phyloP scores from a whole-genome alignment of 2,888 invertebrate genomes.

The Sarcophaga variegata region DNA sequence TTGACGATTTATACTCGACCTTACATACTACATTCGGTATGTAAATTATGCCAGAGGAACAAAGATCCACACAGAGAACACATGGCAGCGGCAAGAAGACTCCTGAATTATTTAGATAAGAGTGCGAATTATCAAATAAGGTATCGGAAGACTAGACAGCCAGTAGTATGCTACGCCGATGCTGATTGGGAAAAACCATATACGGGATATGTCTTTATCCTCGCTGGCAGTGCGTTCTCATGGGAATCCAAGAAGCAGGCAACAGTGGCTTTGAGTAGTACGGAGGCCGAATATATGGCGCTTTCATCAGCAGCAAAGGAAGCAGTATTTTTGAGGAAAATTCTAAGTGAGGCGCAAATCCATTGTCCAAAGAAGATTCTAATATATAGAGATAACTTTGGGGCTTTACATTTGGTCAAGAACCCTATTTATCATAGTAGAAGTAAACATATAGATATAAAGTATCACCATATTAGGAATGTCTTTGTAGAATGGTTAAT shows the following conservation, averaged over 20 bases:
- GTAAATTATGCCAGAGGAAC: slow-evolving; percentile 70
- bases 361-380: not conserved
- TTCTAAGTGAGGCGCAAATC: slow-evolving; percentile 2
- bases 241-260: slow-evolving; percentile 66
- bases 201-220: slow-evolving; percentile 59
- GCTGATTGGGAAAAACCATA: slow-evolving; percentile 71
- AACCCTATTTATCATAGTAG: slow-evolving; percentile 40
- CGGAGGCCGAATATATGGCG: slow-evolving; percentile 31
- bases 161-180: slow-evolving; percentile 65
- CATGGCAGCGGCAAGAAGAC: slow-evolving; percentile 65
- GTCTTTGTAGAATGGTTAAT: slow-evolving; percentile 45
- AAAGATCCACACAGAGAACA: slow-evolving; percentile 70
- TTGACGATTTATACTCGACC: slow-evolving; percentile 66
- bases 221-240: slow-evolving; percentile 60
- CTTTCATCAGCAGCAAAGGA: slow-evolving; percentile 23
- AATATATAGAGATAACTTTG: slow-evolving; percentile 20
- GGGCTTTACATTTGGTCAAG: slow-evolving; percentile 52
- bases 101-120: slow-evolving; percentile 69
- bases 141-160: slow-evolving; percentile 60
- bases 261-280: slow-evolving; percentile 58
- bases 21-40: slow-evolving; percentile 69
- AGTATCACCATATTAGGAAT: slow-evolving; percentile 50
- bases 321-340: slow-evolving; percentile 6
- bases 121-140: slow-evolving; percentile 60
- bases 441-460: slow-evolving; percentile 59